Conservation (phyloP, 1,140 invertebrate species). For the Plectrocnemia conspersa region DNA sequence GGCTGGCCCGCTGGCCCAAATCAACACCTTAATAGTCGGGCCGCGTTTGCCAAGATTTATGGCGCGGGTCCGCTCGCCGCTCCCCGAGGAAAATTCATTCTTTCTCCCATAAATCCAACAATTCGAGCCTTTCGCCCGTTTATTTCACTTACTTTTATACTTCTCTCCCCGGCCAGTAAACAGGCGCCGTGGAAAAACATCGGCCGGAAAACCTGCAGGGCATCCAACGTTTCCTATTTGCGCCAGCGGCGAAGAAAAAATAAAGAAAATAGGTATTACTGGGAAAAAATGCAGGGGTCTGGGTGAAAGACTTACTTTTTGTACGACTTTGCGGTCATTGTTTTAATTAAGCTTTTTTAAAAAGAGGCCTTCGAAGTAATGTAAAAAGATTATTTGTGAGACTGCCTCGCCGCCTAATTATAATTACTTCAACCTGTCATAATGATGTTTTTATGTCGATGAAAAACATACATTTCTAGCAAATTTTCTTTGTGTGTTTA, state of each 20-base stretch:
- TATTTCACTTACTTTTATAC: constrained; percentile 35
- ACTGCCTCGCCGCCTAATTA: constrained; percentile 3
- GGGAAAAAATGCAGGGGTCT: too few species aligned
- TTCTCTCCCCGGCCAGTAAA: constrained; percentile 28
- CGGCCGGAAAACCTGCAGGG: not conserved
- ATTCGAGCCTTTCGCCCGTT: constrained; percentile 29
- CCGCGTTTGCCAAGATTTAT: constrained; percentile 31
- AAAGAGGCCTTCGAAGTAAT: not conserved
- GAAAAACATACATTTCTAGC: too few species aligned
- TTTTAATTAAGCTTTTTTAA: constrained; percentile 6
- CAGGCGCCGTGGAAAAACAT: constrained; percentile 24
- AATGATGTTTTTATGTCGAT: not conserved
- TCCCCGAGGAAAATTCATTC: constrained; percentile 30
- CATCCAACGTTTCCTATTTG: not conserved
- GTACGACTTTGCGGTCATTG: constrained; percentile 10
- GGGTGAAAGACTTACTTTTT: constrained; percentile 7
- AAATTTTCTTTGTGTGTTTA: too few species aligned
- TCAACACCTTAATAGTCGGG: constrained; percentile 34
- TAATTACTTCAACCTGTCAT: constrained; percentile 3
- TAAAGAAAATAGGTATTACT: constrained; percentile 2
- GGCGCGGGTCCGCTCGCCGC: constrained; percentile 17
- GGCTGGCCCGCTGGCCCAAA: constrained; percentile 12
- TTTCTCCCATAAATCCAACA: constrained; percentile 28
- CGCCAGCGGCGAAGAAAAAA: not conserved
- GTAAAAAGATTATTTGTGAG: constrained; percentile 7